Evolutionary conservation across 2,888 invertebrate genomes (phyloP).

Genomic region (Coelinius sp.): DNA sequence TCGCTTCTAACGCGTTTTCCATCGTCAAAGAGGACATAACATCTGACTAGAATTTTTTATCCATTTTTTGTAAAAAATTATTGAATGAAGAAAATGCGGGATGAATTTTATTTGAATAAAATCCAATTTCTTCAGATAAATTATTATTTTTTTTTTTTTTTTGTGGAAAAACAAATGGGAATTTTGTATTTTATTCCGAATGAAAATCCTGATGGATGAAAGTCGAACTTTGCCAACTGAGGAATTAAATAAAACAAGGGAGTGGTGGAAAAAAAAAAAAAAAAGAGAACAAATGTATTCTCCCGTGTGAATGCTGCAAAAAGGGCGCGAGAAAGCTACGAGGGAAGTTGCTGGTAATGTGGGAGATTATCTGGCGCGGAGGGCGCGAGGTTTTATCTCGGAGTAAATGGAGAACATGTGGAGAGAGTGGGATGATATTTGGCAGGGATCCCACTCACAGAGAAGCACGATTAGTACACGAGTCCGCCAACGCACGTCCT

Average conservation of each 20-base stretch:
- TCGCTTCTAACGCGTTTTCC: conserved; percentile 20
- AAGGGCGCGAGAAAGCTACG: conserved; percentile 27
- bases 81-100: neutral
- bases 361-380: conserved; percentile 37
- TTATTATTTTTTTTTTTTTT: neutral
- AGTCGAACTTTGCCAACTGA: conserved; percentile 37
- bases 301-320: conserved; percentile 14
- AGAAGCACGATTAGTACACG: conserved; percentile 13
- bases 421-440: conserved; percentile 20
- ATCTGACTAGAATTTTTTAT: conserved; percentile 35
- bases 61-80: neutral
- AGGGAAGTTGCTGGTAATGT: conserved; percentile 37
- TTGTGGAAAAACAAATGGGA: neutral
- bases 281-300: conserved; percentile 24
- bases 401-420: neutral
- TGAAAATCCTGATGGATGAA: conserved; percentile 36
- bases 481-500: neutral
- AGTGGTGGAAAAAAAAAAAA: conserved; percentile 10
- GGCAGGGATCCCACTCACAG: conserved; percentile 37
- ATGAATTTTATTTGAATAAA: neutral
- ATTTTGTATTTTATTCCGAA: neutral
- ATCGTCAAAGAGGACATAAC: conserved; percentile 10
- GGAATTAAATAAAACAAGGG: conserved; percentile 31
- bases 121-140: neutral
- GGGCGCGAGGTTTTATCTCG: conserved; percentile 11